These are phyloP conservation scores for Halichoeres trimaculatus DNA, from an alignment of 2,113 vertebrate species.

Conservation along the genomic window DNA sequence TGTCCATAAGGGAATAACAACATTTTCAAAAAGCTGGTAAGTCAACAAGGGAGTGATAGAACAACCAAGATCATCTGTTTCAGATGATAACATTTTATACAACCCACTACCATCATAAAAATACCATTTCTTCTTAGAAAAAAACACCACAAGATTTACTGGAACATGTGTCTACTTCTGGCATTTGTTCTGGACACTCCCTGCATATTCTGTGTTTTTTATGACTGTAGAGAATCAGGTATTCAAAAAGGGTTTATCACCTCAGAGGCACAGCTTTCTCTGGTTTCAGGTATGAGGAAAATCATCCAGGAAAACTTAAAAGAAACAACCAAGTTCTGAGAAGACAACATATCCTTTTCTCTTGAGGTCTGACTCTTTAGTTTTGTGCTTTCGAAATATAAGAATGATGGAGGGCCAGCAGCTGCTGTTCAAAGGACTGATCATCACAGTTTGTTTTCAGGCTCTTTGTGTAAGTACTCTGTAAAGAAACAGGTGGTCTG, in stretches of 20 bases:
- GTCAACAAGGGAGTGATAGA: no score
- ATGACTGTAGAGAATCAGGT: slow-evolving; percentile 74
- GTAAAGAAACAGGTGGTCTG: background rate
- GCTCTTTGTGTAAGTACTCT: slow-evolving; percentile 53
- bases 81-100: no score
- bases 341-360: background rate
- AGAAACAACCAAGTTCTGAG: background rate
- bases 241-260: slow-evolving; percentile 43
- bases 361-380: background rate
- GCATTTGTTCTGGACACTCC: slow-evolving; percentile 50
- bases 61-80: no score
- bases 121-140: background rate
- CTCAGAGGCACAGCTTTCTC: background rate
- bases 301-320: background rate
- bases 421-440: slow-evolving; percentile 39
- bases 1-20: no score
- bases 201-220: slow-evolving; percentile 61
- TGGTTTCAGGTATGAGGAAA: slow-evolving; percentile 13
- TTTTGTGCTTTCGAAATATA: background rate
- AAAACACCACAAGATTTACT: background rate
- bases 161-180: background rate
- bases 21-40: no score
- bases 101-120: no score
- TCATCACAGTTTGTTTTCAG: slow-evolving; percentile 21
- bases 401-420: slow-evolving; percentile 37